Evolutionary conservation across 2,113 vertebrate genomes (phyloP), one percentile per base, ranked within the genome.

Genomic region (Leptobrachium ailaonicum): DNA sequence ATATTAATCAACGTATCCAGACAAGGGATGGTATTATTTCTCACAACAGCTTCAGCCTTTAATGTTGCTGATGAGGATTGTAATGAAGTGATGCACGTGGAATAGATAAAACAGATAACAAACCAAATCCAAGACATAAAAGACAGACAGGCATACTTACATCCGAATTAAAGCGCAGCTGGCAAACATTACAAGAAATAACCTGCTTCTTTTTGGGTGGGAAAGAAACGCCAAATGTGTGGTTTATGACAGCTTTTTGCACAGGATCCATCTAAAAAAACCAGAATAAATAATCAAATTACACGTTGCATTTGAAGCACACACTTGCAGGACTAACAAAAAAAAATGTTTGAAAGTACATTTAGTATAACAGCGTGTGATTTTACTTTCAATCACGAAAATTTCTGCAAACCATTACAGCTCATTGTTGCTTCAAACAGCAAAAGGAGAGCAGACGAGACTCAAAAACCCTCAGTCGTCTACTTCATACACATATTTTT

Each of bases 211-310:
- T 98, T 91, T 95, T 98, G 73, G 94, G 94, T 76, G 94, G 94
- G 90, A 97, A 90, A 75, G 95, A 95, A 58, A 98, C 96, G 66
- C 97, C 98, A 89, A 99, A 99, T 0, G 98, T 99, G 90, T 99
- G 98, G 89, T 98, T 99, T 90, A 99, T 98, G 63, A 99, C 96
- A 32, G 98, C 98, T 88, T 99, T 99, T 91, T 99, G 97, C 85
- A 99, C 97, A 32, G 98, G 98, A 91, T 99, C 98, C 97, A 98
- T 99, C 97, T 99, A 91, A 73, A 90, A 76, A 32, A 32, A 32
- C 85, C 85, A 84, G 10, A 91, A 90, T 88, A 14, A 86, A 50
- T 50, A 5, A 50, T 50, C 47, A 50, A 50, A 87, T 50, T 50
- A 50, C 8, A 50, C 8, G 47, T 50, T 50, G 47, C 47, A 50